Conservation (phyloP, 2,113 vertebrate genomes). For the Macquaria australasica region DNA sequence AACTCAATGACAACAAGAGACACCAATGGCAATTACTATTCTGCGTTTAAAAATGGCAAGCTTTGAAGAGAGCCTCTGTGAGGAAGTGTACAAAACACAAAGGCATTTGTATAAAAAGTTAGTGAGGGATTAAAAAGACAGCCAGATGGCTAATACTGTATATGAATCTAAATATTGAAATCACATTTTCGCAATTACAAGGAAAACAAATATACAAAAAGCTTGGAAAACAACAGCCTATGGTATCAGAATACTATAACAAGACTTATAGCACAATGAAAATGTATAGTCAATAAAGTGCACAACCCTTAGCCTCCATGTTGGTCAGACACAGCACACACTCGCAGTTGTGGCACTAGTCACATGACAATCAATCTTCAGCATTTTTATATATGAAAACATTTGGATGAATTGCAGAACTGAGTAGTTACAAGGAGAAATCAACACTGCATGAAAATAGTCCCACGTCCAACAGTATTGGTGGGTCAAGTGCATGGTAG, state of each 20-base stretch:
- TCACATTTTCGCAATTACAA: too few species aligned
- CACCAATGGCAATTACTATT: not conserved
- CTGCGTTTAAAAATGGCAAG: not conserved
- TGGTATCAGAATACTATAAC: not conserved
- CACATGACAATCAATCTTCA: not conserved
- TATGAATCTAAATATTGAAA: too few species aligned
- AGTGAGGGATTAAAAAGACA: not conserved
- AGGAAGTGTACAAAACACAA: not conserved
- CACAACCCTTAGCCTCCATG: not conserved
- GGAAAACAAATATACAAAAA: too few species aligned
- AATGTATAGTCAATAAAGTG: not conserved
- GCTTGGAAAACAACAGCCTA: not conserved
- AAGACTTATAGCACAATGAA: not conserved
- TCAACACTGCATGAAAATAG: not conserved
- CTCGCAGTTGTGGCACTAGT: not conserved
- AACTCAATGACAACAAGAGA: not conserved
- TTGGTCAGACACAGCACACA: not conserved
- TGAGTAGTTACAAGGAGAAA: not conserved
- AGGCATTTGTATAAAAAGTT: not conserved
- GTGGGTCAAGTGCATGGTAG: not conserved
- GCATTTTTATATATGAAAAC: not conserved
- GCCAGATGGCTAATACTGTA: not conserved
- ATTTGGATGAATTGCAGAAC: not conserved
- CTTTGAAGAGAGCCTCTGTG: not conserved
- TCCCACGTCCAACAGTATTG: not conserved